Evolutionary conservation across 2,888 invertebrate genomes (phyloP), one percentile per base, ranked within the genome.

Genomic region (Caenorhabditis drosophilae): DNA sequence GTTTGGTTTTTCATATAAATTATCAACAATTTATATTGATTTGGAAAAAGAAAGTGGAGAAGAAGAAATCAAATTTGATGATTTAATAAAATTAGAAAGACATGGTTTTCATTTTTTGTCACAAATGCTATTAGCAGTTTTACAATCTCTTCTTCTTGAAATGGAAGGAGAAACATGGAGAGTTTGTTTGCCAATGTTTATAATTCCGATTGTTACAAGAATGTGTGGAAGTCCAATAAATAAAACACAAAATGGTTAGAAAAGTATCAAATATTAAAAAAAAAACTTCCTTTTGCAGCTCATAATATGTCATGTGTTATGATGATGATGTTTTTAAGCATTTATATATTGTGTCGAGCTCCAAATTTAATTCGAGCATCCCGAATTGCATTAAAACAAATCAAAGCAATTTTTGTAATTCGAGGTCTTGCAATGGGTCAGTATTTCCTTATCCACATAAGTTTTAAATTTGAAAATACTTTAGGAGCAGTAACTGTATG

Each of bases 171-270:
- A 83, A 58, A 78, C 82, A 72, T 83, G 77, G 20, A 75, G 84
- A 41, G 82, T 83, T 48, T 73, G 83, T n/a, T 79, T 87, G 9
- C 81, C 86, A 4, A 81, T 85, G 4, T 87, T 86, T 77, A 82
- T 84, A 0, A 70, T 85, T n/a, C 87, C 87, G 1, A 84, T 87
- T 44, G 79, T 86, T 23, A 86, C 86, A 2, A 79, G 86, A 31
- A 75, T 87, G 51, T 83, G 84, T 35, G 84, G 84, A 50, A 80
- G 85, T 46, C 86, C 86, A 15, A 74, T 82, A 0, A 72, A 79
- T 4, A 84, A 84, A 41, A 75, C 80, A 16, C 75, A 84, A 11
- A 66, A 76, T 52, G 64, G 70, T 70, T 11, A 26, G 40, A 16
- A 36, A 40, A 2, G n/a, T 31, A n/a, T 1, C 18, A 1, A 12